Conservation (phyloP, 2,888 invertebrate genomes). For the Cephonodes hylas region DNA sequence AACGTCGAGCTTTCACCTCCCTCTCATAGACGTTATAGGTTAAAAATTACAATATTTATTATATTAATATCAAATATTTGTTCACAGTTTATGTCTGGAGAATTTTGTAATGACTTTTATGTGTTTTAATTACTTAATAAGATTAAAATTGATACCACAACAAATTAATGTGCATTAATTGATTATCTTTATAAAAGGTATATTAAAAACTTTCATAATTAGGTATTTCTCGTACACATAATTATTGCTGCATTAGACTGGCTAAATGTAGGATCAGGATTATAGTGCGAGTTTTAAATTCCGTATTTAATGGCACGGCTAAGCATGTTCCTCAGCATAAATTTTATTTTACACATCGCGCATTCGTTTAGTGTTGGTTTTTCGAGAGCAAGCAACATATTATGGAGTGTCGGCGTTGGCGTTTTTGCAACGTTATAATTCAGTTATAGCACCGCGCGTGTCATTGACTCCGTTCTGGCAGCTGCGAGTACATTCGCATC, state of each 20-base stretch:
- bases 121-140: background rate
- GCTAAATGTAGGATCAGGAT: too few species aligned
- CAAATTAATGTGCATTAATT: too few species aligned
- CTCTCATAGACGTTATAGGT: constrained; percentile 45
- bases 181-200: too few species aligned
- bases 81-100: background rate
- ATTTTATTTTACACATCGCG: too few species aligned
- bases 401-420: background rate
- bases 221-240: too few species aligned
- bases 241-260: too few species aligned
- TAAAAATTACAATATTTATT: constrained; percentile 49
- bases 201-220: too few species aligned
- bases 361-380: background rate
- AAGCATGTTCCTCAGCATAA: too few species aligned
- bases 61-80: background rate
- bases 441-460: background rate
- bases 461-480: background rate
- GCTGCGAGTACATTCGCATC: background rate
- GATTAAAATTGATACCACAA: too few species aligned
- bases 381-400: background rate
- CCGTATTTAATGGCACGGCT: too few species aligned
- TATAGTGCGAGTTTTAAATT: too few species aligned
- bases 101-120: background rate
- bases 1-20: constrained; percentile 67
- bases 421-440: background rate